phyloP scores from a whole-genome alignment of 2,113 vertebrate genomes.

The Oryzias woworae region DNA sequence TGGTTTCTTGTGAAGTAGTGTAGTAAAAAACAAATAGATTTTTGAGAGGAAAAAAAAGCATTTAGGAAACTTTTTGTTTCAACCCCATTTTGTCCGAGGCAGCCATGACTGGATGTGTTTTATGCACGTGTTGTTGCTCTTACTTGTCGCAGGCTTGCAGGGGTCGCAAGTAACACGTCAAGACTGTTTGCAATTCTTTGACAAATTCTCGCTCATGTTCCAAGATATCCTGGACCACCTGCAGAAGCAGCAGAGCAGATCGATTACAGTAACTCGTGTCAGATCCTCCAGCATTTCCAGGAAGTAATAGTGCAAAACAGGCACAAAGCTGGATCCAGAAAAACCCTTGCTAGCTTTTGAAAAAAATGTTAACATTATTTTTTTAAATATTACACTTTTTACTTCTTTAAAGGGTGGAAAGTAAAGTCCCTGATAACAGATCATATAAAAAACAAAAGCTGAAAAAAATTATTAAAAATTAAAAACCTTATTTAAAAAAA shows the following conservation, averaged over 20 bases:
- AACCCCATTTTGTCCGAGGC: neutral
- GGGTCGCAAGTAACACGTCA: conserved; percentile 89
- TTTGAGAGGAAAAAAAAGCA: neutral
- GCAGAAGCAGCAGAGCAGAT: conserved; percentile 31
- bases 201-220: conserved; percentile 95
- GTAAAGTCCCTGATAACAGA: too few relatives aligned
- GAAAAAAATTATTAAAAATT: too few relatives aligned
- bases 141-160: conserved; percentile 95
- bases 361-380: too few relatives aligned
- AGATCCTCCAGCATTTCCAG: neutral
- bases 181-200: conserved; percentile 91
- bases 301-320: too few relatives aligned
- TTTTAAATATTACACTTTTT: too few relatives aligned
- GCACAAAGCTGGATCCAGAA: too few relatives aligned
- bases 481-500: too few relatives aligned
- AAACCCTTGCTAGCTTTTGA: too few relatives aligned
- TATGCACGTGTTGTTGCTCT: conserved; percentile 57
- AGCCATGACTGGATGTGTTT: neutral
- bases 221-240: conserved; percentile 97
- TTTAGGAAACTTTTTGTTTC: neutral
- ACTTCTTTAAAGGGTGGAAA: too few relatives aligned
- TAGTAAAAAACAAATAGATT: neutral
- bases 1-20: neutral
- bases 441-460: too few relatives aligned
- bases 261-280: neutral